Evolutionary conservation across 2,888 invertebrate genomes (phyloP), one percentile per base, ranked within the genome.

Genomic region (Drepanosiphum platanoidis): DNA sequence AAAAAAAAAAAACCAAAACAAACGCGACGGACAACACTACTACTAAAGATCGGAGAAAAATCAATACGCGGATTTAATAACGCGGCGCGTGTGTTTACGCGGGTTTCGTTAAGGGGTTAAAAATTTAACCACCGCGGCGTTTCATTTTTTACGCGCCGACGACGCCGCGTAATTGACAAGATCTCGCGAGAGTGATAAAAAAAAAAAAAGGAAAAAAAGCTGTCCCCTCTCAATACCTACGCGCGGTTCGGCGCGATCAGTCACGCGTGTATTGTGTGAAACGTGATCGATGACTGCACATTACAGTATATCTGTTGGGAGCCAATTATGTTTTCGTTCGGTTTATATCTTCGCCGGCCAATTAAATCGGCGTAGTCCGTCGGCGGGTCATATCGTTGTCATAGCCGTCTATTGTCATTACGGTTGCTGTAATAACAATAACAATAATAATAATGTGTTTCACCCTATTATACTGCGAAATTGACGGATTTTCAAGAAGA

Each of bases 321-420:
- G 70, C 81, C 81, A 81, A 81, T 81, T 81, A 66, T n/a, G 30
- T 22, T 22, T n/a, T 34, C 74, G 32, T 74, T 74, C 46, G 74
- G 74, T 74, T 74, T 13, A 32, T 32, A 52, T 34, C 52, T 27
- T 30, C 27, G 70, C 18, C 32, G 34, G 75, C 36, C 58, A 58
- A 75, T 75, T 75, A 75, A 75, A 75, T 58, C 58, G 75, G 34
- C 32, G 32, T n/a, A n/a, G n/a, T 7, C 32, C 34, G 52, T 1
- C 34, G 22, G n/a, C n/a, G 22, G 18, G 7, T n/a, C 3, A 68
- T 18, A 52, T 52, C 52, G 22, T 52, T 5, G n/a, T 68, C 15
- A 30, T 32, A 8, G 9, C 27, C 9, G 22, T 1, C 5, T 36
- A 34, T 68, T 68, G 32, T 68, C 9, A 18, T n/a, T 22, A 9